Conservation (phyloP, 2,113 vertebrate genomes). For the Notechis scutatus region DNA sequence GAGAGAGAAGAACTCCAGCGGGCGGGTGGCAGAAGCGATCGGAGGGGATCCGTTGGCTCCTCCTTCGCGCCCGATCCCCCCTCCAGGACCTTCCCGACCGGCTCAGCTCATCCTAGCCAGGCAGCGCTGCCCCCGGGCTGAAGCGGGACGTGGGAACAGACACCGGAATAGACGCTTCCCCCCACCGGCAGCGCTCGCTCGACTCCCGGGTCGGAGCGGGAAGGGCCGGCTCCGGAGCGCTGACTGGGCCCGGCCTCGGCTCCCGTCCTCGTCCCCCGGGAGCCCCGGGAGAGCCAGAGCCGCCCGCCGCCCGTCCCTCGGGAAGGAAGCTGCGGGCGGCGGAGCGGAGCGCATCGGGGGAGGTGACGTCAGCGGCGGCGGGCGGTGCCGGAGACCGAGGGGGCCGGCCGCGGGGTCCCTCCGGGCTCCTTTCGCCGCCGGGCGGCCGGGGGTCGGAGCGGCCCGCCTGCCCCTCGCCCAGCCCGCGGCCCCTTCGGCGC, state of each 20-base stretch:
- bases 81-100: background rate
- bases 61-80: too few species aligned
- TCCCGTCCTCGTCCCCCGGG: too few species aligned
- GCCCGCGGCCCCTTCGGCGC: background rate
- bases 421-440: too few species aligned
- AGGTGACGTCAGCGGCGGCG: conserved; percentile 44
- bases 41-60: too few species aligned
- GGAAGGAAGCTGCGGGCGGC: background rate
- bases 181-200: background rate
- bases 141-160: too few species aligned
- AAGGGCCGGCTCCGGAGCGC: background rate
- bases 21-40: background rate
- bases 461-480: background rate
- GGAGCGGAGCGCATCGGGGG: conserved; percentile 12
- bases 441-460: background rate
- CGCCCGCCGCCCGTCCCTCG: background rate
- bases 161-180: too few species aligned
- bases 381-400: conserved; percentile 58
- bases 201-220: background rate
- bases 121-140: background rate
- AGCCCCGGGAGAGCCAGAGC: background rate
- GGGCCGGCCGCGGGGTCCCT: conserved; percentile 36
- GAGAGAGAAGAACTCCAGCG: too few species aligned
- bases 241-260: too few species aligned
- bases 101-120: background rate